Percentiles rank a stretch among this genome's conserved stretches.
Evolutionary conservation across 1,140 invertebrate genomes (phyloP).

Genomic region (Drosophila insularis): DNA sequence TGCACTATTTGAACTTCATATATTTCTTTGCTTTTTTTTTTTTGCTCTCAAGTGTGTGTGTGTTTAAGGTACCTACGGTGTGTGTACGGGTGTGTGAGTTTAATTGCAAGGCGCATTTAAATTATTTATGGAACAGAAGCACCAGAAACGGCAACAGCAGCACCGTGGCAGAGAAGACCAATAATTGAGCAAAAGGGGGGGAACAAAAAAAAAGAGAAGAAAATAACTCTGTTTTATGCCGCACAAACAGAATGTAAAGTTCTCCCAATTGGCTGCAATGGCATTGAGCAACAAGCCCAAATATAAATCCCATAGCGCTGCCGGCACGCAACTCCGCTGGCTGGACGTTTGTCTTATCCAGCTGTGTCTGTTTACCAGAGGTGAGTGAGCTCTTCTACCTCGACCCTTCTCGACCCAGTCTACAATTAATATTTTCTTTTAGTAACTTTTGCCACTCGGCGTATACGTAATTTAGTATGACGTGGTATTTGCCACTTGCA

Average conservation of each 20-base stretch:
- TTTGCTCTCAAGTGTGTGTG: background rate
- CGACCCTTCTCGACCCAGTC: too few relatives aligned
- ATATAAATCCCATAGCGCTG: conserved; percentile 48
- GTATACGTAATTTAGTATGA: conserved; percentile 52
- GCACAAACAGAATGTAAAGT: conserved; percentile 51
- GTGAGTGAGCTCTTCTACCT: conserved; percentile 38
- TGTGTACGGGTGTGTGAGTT: conserved; percentile 18
- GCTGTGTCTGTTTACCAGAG: conserved; percentile 55
- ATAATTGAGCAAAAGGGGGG: conserved; percentile 43
- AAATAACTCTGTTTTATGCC: conserved; percentile 10
- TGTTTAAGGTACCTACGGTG: background rate
- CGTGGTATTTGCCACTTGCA: conserved; percentile 32
- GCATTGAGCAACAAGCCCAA: conserved; percentile 47
- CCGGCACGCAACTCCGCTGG: conserved; percentile 53
- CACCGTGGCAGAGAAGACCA: background rate
- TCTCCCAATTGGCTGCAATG: conserved; percentile 41
- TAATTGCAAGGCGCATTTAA: conserved; percentile 58
- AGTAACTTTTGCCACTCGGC: conserved; percentile 13
- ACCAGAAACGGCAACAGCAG: background rate
- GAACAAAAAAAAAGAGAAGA: conserved; percentile 2
- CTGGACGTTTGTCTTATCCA: conserved; percentile 56
- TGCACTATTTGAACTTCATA: background rate
- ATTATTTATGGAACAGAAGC: conserved; percentile 61
- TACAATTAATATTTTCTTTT: too few relatives aligned
- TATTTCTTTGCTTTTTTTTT: background rate